Conservation (phyloP, 2,888 invertebrate genomes). For the Crematogaster levior region DNA sequence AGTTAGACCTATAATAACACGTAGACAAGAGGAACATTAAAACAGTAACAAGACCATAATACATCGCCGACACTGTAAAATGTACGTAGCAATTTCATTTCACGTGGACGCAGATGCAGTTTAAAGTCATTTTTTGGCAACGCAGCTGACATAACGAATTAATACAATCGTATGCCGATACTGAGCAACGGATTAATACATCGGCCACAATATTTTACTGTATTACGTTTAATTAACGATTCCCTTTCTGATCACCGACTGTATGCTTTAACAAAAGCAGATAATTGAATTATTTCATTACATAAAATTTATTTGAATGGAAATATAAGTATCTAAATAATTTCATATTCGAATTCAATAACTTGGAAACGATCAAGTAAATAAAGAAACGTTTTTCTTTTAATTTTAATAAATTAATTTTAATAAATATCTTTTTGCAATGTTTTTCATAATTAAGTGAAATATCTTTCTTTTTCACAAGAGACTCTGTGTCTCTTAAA, state of each 20-base stretch:
- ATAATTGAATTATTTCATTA: constrained; percentile 23
- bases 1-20: constrained; percentile 50
- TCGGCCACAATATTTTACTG: background rate
- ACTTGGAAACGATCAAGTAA: too few relatives aligned
- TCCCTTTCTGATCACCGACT: background rate
- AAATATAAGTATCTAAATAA: background rate
- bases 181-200: background rate
- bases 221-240: constrained; percentile 14
- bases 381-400: background rate
- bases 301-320: constrained; percentile 10
- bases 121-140: constrained; percentile 17
- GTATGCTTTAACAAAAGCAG: background rate
- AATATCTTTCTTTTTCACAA: background rate
- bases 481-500: background rate
- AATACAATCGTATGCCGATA: constrained; percentile 18
- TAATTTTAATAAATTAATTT: constrained; percentile 5
- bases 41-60: constrained; percentile 25
- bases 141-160: constrained; percentile 10
- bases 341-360: background rate
- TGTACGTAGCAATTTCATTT: constrained; percentile 41
- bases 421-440: background rate
- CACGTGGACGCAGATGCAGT: background rate
- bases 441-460: background rate
- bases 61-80: constrained; percentile 21
- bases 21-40: constrained; percentile 37